Evolutionary conservation across 2,888 invertebrate genomes (phyloP), one percentile per base, ranked within the genome.

Genomic region (Melanophora roralis): DNA sequence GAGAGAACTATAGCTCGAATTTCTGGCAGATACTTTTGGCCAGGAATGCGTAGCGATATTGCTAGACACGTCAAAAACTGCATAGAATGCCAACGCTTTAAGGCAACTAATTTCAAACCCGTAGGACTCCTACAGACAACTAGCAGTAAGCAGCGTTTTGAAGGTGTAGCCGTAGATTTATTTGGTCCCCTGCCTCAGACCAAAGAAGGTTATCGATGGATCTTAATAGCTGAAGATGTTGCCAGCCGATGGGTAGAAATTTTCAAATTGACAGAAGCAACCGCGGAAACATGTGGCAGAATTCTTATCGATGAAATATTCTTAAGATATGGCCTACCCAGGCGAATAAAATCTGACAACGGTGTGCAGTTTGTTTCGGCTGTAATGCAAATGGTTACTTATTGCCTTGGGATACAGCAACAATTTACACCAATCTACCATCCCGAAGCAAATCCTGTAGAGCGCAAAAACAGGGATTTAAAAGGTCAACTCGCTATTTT

Each of bases 321-420:
- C n/a, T 43, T 89, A 4, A 76, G 88, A 14, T 88, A 85, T 76
- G 88, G 88, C 0, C 21, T 84, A 2, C 86, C 86, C 0, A 43
- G 88, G 0, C 62, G 86, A 12, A n/a, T 89, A 0, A 82, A 86
- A 5, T 85, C 84, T 12, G 88, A 89, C 43, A 89, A 89, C 14
- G 89, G 88, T 0, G 67, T 83, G 0, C 88, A 88, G 47, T 88
- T 89, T 67, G 82, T 88, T 0, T 84, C 85, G 2, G 83, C 80
- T 0, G 79, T 88, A 0, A 87, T 89, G 86, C 89, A 88, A 57
- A 81, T 88, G 53, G 53, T 86, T 0, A 49, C 60, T 1, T 74
- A 71, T 55, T 82, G 72, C 49, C 12, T 82, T 1, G 77, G 47
- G 0, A 82, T 82, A 16, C 53, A 81, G 8, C 82, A 82, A 32